Evolutionary conservation across 2,888 invertebrate genomes (phyloP).

Genomic region (Diabrotica balteata): DNA sequence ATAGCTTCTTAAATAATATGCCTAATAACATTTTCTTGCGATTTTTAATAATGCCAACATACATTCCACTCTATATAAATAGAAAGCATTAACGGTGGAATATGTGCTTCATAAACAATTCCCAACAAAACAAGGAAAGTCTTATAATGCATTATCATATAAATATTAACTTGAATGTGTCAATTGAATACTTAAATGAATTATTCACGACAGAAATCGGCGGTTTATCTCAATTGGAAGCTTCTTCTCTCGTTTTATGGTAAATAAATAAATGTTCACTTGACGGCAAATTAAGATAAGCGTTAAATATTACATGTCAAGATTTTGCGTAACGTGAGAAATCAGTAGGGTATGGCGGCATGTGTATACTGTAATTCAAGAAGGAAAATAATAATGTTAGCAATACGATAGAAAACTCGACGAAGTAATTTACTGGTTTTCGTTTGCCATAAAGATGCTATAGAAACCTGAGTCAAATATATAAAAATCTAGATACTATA

Average conservation of each 20-base stretch:
- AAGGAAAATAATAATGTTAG: no score
- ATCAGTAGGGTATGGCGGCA: background rate
- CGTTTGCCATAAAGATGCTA: no score
- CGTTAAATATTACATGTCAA: conserved; percentile 50
- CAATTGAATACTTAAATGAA: conserved; percentile 36
- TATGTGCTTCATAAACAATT: conserved; percentile 2
- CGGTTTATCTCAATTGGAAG: conserved; percentile 44
- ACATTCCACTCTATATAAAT: no score
- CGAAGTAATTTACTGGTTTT: no score
- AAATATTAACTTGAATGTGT: conserved; percentile 35
- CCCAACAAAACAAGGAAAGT: background rate
- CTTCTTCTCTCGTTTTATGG: conserved; percentile 38
- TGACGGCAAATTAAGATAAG: conserved; percentile 52
- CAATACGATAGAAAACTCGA: no score
- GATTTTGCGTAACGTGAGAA: conserved; percentile 33
- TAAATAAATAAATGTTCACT: conserved; percentile 46
- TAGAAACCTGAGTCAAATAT: no score
- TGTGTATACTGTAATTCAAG: no score
- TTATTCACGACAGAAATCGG: conserved; percentile 31
- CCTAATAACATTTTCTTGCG: no score
- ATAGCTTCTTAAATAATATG: no score
- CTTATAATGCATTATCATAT: conserved; percentile 18
- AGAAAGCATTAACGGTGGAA: background rate
- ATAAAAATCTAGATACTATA: no score
- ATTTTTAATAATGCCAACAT: no score